These are phyloP conservation scores for Smithornis capensis DNA, from an alignment of 2,113 vertebrate genomes.

Conservation along the genomic window DNA sequence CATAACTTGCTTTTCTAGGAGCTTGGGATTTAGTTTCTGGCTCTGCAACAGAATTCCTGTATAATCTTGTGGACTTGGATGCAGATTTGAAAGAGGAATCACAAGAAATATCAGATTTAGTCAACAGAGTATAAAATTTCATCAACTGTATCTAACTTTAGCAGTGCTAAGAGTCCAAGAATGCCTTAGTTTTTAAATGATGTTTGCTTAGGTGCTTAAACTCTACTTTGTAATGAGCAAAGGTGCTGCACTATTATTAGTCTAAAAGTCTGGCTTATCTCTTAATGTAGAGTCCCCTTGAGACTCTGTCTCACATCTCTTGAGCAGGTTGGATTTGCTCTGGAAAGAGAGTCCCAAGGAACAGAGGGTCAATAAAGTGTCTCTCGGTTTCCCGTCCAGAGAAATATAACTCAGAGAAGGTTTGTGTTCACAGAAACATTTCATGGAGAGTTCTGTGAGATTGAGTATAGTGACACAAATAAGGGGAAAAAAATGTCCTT, in stretches of 20 bases:
- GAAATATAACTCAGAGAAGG: not conserved
- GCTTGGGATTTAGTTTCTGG: not conserved
- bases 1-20: not conserved
- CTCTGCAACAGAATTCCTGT: not conserved
- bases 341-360: not conserved
- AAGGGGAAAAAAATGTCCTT: not conserved
- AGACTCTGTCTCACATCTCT: not conserved
- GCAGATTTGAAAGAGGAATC: not conserved
- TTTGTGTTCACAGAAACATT: not conserved
- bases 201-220: not conserved
- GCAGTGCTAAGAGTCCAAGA: not conserved
- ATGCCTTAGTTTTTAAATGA: not conserved
- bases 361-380: not conserved
- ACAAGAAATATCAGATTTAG: not conserved
- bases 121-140: not conserved
- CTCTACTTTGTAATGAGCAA: not conserved
- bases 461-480: not conserved
- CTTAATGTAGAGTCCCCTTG: rapidly evolving
- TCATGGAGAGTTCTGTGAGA: not conserved
- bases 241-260: not conserved
- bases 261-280: not conserved
- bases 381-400: not conserved
- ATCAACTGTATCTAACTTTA: not conserved
- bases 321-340: not conserved
- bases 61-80: not conserved